These are phyloP conservation scores for Cordilura impudica DNA, from an alignment of 2,888 invertebrate species.

Conservation along the genomic window DNA sequence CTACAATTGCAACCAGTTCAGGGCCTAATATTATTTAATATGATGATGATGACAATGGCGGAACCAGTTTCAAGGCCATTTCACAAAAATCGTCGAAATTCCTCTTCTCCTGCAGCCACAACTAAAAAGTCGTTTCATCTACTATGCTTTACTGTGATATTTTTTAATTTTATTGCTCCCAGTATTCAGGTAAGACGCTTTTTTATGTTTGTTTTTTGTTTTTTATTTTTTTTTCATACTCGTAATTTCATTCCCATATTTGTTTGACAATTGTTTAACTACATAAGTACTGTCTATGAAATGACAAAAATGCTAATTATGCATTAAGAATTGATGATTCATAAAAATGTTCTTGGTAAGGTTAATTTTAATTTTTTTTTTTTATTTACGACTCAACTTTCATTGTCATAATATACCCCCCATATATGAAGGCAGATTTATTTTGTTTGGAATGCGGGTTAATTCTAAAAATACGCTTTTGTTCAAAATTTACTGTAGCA, in stretches of 20 bases:
- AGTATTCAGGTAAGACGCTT: conserved; percentile 66
- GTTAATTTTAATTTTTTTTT: too few species aligned
- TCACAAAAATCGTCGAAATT: conserved; percentile 45
- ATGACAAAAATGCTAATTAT: too few species aligned
- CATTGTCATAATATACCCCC: too few species aligned
- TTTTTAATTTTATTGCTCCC: conserved; percentile 66
- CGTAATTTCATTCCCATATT: background rate
- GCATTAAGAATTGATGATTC: too few species aligned
- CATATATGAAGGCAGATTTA: too few species aligned
- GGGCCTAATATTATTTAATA: conserved; percentile 47
- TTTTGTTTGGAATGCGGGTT: too few species aligned
- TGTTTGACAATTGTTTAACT: too few species aligned
- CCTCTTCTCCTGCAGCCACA: conserved; percentile 25
- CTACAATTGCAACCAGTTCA: conserved; percentile 50
- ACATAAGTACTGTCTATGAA: too few species aligned
- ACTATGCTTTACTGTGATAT: conserved; percentile 66
- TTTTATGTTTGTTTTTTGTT: background rate
- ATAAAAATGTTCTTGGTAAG: too few species aligned
- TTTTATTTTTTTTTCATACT: background rate
- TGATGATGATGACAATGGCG: conserved; percentile 43
- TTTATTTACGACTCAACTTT: too few species aligned
- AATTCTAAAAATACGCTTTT: too few species aligned
- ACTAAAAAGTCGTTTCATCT: conserved; percentile 49
- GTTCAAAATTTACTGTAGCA: too few species aligned
- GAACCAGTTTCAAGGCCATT: conserved; percentile 53